Evolutionary conservation across 2,888 invertebrate species (phyloP), one percentile per base, ranked within the genome.

Genomic region (Drosophila merina): DNA sequence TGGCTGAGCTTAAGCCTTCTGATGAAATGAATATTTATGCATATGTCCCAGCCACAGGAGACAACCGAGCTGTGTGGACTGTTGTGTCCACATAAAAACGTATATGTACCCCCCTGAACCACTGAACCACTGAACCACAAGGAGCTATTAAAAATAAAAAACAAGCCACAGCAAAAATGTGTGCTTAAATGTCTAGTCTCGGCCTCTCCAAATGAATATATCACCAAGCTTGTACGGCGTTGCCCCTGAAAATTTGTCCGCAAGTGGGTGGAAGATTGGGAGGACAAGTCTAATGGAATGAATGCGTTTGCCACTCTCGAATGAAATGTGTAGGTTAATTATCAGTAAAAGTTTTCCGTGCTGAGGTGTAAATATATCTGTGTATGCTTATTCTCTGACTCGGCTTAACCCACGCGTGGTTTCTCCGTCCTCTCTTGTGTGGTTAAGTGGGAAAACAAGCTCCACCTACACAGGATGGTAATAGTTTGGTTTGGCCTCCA

Each of bases 191-290:
- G 81, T 75, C 71, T 84, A 62, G 75, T 74, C 66, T 76, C 63
- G 64, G 52, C 73, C 70, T 71, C 60, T 78, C 72, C 66, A 76
- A 86, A 76, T 84, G 76, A 86, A 81, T 86, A 86, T 83, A 83
- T 84, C 72, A 76, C 78, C 42, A 50, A 80, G 75, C 66, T 67
- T 74, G 57, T 58, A 54, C 51, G 57, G 20, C 50, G 26, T 25
- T 59, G 54, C 45, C 50, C 50, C 71, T 30, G 31, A 38, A 70
- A 75, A 76, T 86, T 78, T 67, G 38, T 48, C 20, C 31, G n/a
- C 30, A 20, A 14, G 40, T 47, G 51, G 44, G 30, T 48, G 44
- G 31, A 25, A 42, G 45, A 31, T 59, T n/a, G 38, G 20, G 54
- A n/a, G 42, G 31, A 33, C 5, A 45, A 31, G 40, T 59, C 45